Evolutionary conservation across 30 jellyfish, hydroid and myxozoan genomes (phyloP), one percentile per base, ranked within the genome.

Genomic region (Aurelia sp.): DNA sequence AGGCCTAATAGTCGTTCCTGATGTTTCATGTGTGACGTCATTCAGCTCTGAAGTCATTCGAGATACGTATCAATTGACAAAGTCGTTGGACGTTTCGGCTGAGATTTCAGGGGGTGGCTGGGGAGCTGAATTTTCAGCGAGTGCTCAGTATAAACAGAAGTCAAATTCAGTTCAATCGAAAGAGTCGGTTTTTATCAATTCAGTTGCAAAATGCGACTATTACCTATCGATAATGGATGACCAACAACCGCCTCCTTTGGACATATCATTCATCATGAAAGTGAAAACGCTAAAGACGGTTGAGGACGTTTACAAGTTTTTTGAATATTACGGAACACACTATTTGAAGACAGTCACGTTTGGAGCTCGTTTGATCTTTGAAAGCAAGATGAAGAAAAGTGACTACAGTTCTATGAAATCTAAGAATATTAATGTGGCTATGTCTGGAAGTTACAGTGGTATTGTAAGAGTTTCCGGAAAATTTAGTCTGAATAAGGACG

Each of bases 1-100:
- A 0, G 96, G 96, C n/a, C 72, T 74, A 74, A 70, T 21, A 13
- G 33, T 86, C 31, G 90, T 71, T 10, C 96, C 96, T 19, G 96
- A 86, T 67, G 78, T 86, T 11, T 76, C 96, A 19, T 86, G 96
- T 76, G 96, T 86, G 30, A 76, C 96, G 11, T 86, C 96, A 20
- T 86, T 86, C 72, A 69, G 91, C 20, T 76, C 90, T 13, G 55
- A 66, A 12, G 67, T 73, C 19, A 73, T 86, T 20, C 90, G 71
- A 23, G 87, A 86, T 48, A 59, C 69, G 35, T 58, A 60, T 41
- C 87, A 86, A 62, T 72, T 86, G 17, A 35, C 80, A 8, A 65
- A 70, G 31, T 67, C 85, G 10, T 81, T 86, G 17, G 61, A 88
- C 10, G 80, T 64, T 27, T 65, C 86, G 16, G 90, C 90, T 11